Evolutionary conservation across 1,140 invertebrate species (phyloP), one percentile per base, ranked within the genome.

Genomic region (Tetramorium alpestre): DNA sequence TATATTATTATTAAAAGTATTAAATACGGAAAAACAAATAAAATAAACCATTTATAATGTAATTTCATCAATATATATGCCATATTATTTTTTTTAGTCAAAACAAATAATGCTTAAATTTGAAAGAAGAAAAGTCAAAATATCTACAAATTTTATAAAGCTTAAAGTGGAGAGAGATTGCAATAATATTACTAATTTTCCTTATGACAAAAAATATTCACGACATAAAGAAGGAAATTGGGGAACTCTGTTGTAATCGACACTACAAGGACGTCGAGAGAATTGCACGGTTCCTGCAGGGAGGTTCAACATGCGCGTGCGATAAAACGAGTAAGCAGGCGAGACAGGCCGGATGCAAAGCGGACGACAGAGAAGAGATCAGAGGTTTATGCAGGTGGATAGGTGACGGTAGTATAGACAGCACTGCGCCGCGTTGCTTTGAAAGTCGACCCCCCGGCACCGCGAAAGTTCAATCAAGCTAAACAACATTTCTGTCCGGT

Each of bases 401-500:
- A 73, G 41, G 58, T 62, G 51, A 18, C 33, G 47, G n/a, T 47
- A 25, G 22, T 38, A 58, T n/a, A 38, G 65, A 75, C 70, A 60
- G 77, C 47, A 70, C 33, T 78, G 69, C 82, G 82, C 70, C 82
- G n/a, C 81, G 70, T 77, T 75, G 86, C 91, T 88, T 93, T 92
- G 93, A 92, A 89, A 91, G 82, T 85, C 86, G 86, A 88, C 84
- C 82, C 87, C 87, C 88, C 87, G 70, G 73, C 84, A 78, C 88
- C 91, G 90, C 88, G 91, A 89, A 90, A 93, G 93, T 94, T 94
- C 94, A 94, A 94, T 94, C 93, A 94, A 94, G 91, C 93, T 93
- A 93, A 94, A 93, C 93, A 94, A 94, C 93, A 93, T 94, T 94
- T 94, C 93, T 93, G 92, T 92, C 86, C 91, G 87, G 88, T 93